Evolutionary conservation across 2,113 vertebrate species (phyloP).

Genomic region (Tragelaphus scriptus): DNA sequence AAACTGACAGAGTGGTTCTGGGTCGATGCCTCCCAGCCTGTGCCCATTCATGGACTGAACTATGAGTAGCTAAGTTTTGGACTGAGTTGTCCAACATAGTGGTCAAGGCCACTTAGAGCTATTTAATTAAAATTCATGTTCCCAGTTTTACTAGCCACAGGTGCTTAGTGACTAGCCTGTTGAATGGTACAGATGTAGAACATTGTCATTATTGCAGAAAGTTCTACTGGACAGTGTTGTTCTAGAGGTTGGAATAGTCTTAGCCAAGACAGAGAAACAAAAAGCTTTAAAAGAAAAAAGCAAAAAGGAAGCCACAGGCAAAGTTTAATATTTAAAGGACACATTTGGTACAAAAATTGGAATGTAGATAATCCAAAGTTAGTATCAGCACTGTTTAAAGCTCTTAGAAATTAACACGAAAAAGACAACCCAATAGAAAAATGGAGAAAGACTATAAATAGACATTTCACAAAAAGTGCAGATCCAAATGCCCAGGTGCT

Average conservation of each 20-base stretch:
- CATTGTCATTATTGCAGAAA: not conserved
- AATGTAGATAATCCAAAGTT: not conserved
- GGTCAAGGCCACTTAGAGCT: not conserved
- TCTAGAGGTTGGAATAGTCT: not conserved
- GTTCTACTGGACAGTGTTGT: not conserved
- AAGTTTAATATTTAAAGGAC: not conserved
- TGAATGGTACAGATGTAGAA: not conserved
- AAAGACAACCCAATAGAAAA: not conserved
- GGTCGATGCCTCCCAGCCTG: not conserved
- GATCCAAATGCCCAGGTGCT: not conserved
- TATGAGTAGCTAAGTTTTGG: not conserved
- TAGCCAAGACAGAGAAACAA: not conserved
- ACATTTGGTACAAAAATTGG: not conserved
- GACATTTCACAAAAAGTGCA: not conserved
- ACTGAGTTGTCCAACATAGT: not conserved
- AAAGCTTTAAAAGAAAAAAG: not conserved
- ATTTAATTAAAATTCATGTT: not conserved
- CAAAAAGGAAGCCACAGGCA: not conserved
- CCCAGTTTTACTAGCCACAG: not conserved
- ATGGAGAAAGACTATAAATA: not conserved
- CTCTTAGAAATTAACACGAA: not conserved
- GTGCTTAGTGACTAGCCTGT: not conserved
- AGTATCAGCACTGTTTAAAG: not conserved
- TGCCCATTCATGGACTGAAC: not conserved
- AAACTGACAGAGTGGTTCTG: not conserved